Base-by-base conservation (phyloP, 1,140 invertebrate genomes). In the Hylaeus anthracinus region DNA sequence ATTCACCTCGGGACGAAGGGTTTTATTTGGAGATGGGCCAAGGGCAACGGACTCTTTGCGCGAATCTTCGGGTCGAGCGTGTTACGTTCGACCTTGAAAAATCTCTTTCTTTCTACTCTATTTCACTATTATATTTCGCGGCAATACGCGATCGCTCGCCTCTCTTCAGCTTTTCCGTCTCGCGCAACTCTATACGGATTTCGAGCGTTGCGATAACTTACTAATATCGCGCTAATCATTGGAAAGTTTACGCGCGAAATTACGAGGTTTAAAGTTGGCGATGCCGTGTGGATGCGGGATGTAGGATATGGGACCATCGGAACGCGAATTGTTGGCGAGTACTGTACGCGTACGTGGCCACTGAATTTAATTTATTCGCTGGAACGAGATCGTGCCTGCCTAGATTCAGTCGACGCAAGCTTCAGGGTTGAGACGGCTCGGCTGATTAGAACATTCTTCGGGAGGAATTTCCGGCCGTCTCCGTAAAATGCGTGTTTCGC, bases 21-120 rank as follows among this genome's bases (percentile, higher is more conserved):
- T 76, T 87, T 88, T 87, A 87, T 88, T 88, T 89, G 87, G 85
- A 90, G 82, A 71, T 83, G 82, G 86, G 86, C 88, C 82, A 89
- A 88, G 88, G 86, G 82, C 82, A 88, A 88, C 79, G 88, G 60
- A 89, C 88, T 89, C 72, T 58, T 53, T 48, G 39, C 58, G 15
- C 53, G 37, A 48, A 63, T 61, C 61, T 58, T 63, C 64, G 80
- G 48, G 39, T 77, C 58, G 41, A 83, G 45, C 55, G 39, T 26
- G 26, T 82, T 72, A 55, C 55, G 65, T 10, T 26, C n/a, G 78
- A 71, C 79, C 79, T 87, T 86, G 80, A 78, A 74, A 66, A 69
- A 74, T 41, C 8, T 6, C 51, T 2, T 39, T 3, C 39, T 15
- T 56, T 55, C 9, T 14, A 48, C 3, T 3, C 41, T 0, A 0